A percentile compares a stretch with the other conserved stretches of the same genome.
phyloP scores from a whole-genome alignment of 2,888 invertebrate genomes.

The Hypsopygia costalis region DNA sequence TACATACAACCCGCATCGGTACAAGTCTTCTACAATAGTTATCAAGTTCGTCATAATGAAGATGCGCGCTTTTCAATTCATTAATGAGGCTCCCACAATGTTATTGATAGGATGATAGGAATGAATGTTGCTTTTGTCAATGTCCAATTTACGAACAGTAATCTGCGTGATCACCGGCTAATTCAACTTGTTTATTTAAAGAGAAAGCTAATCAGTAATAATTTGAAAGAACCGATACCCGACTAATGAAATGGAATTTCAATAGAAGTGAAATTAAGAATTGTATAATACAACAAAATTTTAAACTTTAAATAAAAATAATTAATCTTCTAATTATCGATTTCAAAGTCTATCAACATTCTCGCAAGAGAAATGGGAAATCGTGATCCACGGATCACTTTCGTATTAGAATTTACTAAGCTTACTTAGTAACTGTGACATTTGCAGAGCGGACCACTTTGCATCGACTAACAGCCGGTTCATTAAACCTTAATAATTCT shows the following conservation, averaged over 20 bases:
- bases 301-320: constrained; percentile 28
- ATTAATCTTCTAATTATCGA: constrained; percentile 54
- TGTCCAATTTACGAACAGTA: constrained; percentile 51
- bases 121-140: constrained; percentile 54
- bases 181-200: constrained; percentile 46
- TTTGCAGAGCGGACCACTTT: constrained; percentile 42
- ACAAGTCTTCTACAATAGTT: constrained; percentile 58
- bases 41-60: constrained; percentile 64
- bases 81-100: constrained; percentile 66
- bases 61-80: constrained; percentile 67
- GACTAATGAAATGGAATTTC: no score
- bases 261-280: constrained; percentile 46
- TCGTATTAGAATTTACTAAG: constrained; percentile 53
- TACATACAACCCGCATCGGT: constrained; percentile 53
- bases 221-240: constrained; percentile 29
- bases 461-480: constrained; percentile 29
- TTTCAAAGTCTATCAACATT: constrained; percentile 48
- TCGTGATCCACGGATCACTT: constrained; percentile 58
- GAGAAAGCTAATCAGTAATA: constrained; percentile 45
- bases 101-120: constrained; percentile 59
- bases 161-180: constrained; percentile 50
- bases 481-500: constrained; percentile 33
- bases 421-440: constrained; percentile 46
- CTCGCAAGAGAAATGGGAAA: constrained; percentile 52
- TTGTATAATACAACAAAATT: constrained; percentile 32